A percentile compares a stretch with the other conserved stretches of the same genome.
Evolutionary conservation across 1,140 invertebrate species (phyloP).

Genomic region (Leptonema lineaticorne): DNA sequence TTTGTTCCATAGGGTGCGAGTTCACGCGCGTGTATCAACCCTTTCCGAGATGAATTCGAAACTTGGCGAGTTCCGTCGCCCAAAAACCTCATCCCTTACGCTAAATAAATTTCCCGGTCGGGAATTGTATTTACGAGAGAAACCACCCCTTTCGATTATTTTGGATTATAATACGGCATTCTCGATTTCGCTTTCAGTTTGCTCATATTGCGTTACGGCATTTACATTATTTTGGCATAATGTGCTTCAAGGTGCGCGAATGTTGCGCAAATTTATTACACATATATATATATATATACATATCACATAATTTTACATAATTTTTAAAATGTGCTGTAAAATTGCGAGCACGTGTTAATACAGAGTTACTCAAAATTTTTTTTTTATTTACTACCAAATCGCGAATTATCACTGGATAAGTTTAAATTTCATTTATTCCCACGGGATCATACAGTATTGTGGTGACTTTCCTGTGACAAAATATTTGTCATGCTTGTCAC

Average conservation of each 20-base stretch:
- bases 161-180: slow-evolving; percentile 28
- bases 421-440: slow-evolving; percentile 6
- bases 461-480: slow-evolving; percentile 18
- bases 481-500: slow-evolving; percentile 25
- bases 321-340: neutral
- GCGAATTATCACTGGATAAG: neutral
- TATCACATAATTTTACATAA: neutral
- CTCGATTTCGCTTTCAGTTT: neutral
- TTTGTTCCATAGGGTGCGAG: neutral
- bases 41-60: slow-evolving; percentile 35
- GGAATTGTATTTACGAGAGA: slow-evolving; percentile 27
- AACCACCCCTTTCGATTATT: slow-evolving; percentile 35
- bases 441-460: slow-evolving; percentile 18
- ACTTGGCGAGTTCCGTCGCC: slow-evolving; percentile 28
- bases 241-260: neutral
- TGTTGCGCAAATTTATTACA: neutral
- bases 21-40: slow-evolving; percentile 33
- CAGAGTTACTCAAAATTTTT: neutral
- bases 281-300: neutral
- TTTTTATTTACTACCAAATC: neutral
- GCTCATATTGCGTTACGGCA: slow-evolving; percentile 2
- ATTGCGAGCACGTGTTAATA: neutral
- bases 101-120: slow-evolving; percentile 41
- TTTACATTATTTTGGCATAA: neutral
- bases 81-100: slow-evolving; percentile 40